Evolutionary conservation across 2,888 invertebrate genomes (phyloP).

Genomic region (Plebejus anna): DNA sequence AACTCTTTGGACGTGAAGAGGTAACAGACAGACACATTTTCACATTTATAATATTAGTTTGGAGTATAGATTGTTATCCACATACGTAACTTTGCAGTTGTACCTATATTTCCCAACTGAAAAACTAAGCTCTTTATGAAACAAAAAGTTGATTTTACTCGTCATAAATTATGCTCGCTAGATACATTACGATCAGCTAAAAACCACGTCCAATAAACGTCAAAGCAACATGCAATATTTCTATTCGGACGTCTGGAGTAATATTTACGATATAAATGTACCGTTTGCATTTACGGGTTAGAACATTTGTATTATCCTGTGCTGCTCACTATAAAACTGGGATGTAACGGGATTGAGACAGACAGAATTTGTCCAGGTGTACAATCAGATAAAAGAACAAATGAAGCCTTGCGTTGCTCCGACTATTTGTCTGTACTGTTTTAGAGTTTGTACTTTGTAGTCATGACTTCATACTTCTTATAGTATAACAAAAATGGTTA

Average conservation of each 20-base stretch:
- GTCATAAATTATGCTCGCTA: neutral
- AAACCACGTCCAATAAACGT: constrained; percentile 7
- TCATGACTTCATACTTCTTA: neutral
- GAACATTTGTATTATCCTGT: constrained; percentile 70
- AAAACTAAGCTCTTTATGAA: too few relatives aligned
- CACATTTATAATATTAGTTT: too few relatives aligned
- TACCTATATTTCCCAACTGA: too few relatives aligned
- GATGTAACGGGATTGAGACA: constrained; percentile 43
- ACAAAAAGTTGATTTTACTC: neutral
- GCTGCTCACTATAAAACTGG: constrained; percentile 61
- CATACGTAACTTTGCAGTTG: too few relatives aligned
- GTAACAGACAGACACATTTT: too few relatives aligned
- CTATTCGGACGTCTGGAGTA: constrained; percentile 23
- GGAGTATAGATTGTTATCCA: too few relatives aligned
- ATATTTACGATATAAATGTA: constrained; percentile 46
- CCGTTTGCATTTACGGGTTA: constrained; percentile 67
- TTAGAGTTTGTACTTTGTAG: neutral
- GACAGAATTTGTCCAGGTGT: constrained; percentile 62
- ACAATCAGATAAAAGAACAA: constrained; percentile 58
- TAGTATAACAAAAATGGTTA: neutral
- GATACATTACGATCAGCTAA: constrained; percentile 12
- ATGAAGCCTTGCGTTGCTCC: constrained; percentile 44
- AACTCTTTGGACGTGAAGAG: too few relatives aligned
- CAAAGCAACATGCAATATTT: constrained; percentile 19
- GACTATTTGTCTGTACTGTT: neutral